phyloP scores from a whole-genome alignment of 2,888 invertebrate genomes.

The Linyphia triangularis region DNA sequence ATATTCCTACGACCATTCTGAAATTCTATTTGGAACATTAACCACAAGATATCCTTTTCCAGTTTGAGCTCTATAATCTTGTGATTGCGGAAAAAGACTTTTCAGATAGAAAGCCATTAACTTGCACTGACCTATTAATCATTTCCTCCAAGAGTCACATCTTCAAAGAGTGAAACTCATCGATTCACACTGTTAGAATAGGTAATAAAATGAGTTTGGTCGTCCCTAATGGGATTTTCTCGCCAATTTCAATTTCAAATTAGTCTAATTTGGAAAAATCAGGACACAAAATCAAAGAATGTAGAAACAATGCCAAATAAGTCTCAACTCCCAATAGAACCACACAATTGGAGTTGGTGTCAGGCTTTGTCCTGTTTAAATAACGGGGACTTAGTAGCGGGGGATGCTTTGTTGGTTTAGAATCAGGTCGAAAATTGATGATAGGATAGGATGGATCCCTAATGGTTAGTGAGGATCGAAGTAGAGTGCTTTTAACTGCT shows the following conservation, averaged over 20 bases:
- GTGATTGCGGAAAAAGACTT: conserved; percentile 25
- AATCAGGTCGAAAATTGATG: conserved; percentile 41
- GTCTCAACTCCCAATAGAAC: background rate
- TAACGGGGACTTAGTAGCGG: conserved; percentile 1
- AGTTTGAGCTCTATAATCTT: background rate
- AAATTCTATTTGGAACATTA: background rate
- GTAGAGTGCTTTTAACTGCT: conserved; percentile 42
- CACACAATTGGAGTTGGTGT: background rate
- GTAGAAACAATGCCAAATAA: conserved; percentile 33
- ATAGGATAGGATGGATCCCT: conserved; percentile 24
- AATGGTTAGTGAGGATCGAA: conserved; percentile 44
- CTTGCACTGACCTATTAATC: conserved; percentile 43
- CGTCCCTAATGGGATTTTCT: conserved; percentile 20
- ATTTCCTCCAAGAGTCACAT: conserved; percentile 8
- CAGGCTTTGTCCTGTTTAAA: conserved; percentile 28
- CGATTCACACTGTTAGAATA: conserved; percentile 14
- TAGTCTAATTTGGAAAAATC: conserved; percentile 54
- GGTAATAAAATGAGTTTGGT: conserved; percentile 32
- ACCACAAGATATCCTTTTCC: conserved; percentile 6
- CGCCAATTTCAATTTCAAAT: conserved; percentile 55
- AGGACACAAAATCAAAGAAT: background rate
- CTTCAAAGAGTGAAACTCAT: conserved; percentile 26
- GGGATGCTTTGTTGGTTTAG: conserved; percentile 29
- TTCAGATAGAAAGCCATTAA: conserved; percentile 35
- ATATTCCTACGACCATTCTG: no score